A percentile compares a stretch with the other conserved stretches of the same genome.
phyloP scores from a whole-genome alignment of 2,113 vertebrate species.

The Paracanthobrama guichenoti region DNA sequence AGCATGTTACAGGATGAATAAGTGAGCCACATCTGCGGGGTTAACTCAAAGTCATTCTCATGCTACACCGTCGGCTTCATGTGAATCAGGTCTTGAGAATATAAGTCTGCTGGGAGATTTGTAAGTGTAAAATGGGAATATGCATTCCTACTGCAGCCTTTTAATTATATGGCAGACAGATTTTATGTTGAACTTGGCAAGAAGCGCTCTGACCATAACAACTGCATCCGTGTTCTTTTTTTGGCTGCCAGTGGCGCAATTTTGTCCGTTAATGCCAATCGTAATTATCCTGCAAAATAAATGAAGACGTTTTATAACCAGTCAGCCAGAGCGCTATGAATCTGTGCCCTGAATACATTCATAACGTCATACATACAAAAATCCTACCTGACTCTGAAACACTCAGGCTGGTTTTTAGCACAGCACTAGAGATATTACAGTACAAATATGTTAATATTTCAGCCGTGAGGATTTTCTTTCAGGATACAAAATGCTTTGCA shows the following conservation, averaged over 20 bases:
- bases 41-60: not conserved
- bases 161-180: constrained; percentile 12
- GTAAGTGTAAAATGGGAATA: constrained; percentile 3
- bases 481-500: not conserved
- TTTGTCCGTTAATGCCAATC: constrained; percentile 24
- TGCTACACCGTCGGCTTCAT: not conserved
- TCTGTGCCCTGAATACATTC: constrained; percentile 1
- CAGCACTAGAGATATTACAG: not conserved
- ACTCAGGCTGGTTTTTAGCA: not conserved
- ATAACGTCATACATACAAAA: not conserved
- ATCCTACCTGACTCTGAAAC: not conserved
- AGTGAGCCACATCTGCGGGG: not conserved
- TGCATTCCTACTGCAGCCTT: not conserved
- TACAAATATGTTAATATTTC: not conserved
- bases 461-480: not conserved
- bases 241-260: constrained; percentile 4
- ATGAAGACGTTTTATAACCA: constrained; percentile 36
- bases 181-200: constrained; percentile 36
- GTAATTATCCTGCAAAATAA: constrained; percentile 44
- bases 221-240: constrained; percentile 1
- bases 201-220: not conserved
- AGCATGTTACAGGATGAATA: not conserved
- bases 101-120: not conserved
- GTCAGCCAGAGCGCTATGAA: not conserved
- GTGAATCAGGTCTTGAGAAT: not conserved